Base-by-base conservation (phyloP, 2,888 invertebrate species). In the Cerastoderma edule region DNA sequence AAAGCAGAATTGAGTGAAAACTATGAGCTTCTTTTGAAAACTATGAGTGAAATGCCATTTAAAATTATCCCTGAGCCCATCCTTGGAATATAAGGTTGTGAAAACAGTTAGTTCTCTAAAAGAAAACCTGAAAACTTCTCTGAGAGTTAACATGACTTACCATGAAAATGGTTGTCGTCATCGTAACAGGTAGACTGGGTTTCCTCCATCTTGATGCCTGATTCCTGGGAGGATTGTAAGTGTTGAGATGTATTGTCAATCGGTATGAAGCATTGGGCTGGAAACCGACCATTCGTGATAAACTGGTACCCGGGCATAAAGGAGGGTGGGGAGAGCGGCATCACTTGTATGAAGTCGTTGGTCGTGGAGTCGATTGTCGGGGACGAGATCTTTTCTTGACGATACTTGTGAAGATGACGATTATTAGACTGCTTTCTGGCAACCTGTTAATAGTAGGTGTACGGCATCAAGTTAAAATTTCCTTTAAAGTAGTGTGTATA, bases 311-410 rank as follows among this genome's bases (percentile, higher is more conserved):
- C 54, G 3, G 57, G 24, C 33, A 66, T 28, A 4, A 30, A 27
- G 0, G 35, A n/a, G 6, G 50, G 27, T 19, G 60, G 27, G 39
- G 63, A 64, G 16, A 63, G 28, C 6, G 72, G 75, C 32, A 63
- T 70, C 6, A 75, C 33, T 16, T 57, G 44, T 3, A 78, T 53
- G 16, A 60, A 46, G 60, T 78, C 78, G 63, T 84, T 86, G 32
- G 88, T 88, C 2, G 88, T 88, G 1, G 89, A 88, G 71, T 88
- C 88, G 6, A 88, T 81, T 1, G 88, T 88, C 0, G 89, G 88
- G 2, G 89, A 89, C 0, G 89, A 89, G 16, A 89, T 75, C 60
- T 87, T 89, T 19, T 83, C 75, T 30, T 80, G 72, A 60, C 82
- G 64, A 32, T 77, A 78, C 33, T 66, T 75, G 5, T 60, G 39